Base-by-base conservation (phyloP, 2,113 vertebrate genomes). In the Peromyscus polionotus region DNA sequence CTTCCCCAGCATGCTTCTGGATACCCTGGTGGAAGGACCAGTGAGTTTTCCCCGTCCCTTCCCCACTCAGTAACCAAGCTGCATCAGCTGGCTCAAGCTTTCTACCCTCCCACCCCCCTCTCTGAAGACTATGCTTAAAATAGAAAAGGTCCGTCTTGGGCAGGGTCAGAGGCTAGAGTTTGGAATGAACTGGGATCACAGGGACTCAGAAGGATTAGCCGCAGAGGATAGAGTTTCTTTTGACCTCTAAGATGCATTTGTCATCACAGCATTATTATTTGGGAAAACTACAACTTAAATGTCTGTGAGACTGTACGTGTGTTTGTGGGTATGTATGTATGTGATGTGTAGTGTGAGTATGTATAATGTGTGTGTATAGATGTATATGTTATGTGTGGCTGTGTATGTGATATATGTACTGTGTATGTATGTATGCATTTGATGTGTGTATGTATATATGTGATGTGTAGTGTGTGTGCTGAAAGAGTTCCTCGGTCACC, bases 221-320 rank as follows among this genome's bases (percentile, higher is more conserved):
- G 72, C 28, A 90, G 36, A 8, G 76, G 51, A 59, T 10, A 61
- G 65, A 39, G 31, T 59, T 85, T 92, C 59, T 59, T 17, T 80
- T 75, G n/a, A 79, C 51, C 54, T 94, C 1, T 67, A 83, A 75
- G 94, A 73, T 54, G 13, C 20, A 61, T 63, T 93, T 87, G 39
- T 83, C 54, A 79, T 73, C 42, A 63, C 63, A 83, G 59, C 80
- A 81, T 59, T 28, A 54, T 26, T 87, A 28, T 92, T 95, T 91
- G 36, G 65, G 91, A 93, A 92, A 51, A 16, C 33, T 10, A 42
- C 61, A 28, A 90, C 86, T 95, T 80, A 93, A 57, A 42, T 72
- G 12, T 63, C 20, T 63, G n/a, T 59, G 57, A 90, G 26, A 22
- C 12, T 77, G 2, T 26, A 26, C 72, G 6, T 73, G 5, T 24